Evolutionary conservation across 1,140 invertebrate genomes (phyloP).

Genomic region (Drosophila malerkotliana): DNA sequence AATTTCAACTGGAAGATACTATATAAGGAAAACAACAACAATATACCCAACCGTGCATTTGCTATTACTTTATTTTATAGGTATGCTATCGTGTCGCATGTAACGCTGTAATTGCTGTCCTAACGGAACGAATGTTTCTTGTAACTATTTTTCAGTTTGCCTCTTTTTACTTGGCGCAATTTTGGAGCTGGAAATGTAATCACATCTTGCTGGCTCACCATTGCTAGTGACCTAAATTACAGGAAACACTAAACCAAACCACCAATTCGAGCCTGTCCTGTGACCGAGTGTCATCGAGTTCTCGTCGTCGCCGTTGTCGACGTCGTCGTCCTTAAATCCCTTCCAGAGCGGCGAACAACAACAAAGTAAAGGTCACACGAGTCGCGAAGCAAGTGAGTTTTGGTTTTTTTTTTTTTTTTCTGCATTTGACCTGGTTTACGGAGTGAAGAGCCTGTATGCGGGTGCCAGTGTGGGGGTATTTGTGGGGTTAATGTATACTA

Average conservation of each 20-base stretch:
- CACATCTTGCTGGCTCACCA: constrained; percentile 31
- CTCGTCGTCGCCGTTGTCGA: not conserved
- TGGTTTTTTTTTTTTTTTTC: constrained; percentile 24
- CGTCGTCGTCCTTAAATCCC: constrained; percentile 23
- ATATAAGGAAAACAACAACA: constrained; percentile 20
- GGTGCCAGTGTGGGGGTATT: not conserved
- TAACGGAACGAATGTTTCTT: constrained; percentile 1
- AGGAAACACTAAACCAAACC: constrained; percentile 22
- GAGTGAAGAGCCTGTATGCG: constrained; percentile 2
- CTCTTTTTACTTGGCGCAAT: constrained; percentile 37
- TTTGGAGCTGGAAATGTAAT: constrained; percentile 50
- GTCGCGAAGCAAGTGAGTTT: constrained; percentile 41
- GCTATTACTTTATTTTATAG: constrained; percentile 25
- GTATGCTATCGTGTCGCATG: not conserved
- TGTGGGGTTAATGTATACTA: constrained; percentile 23
- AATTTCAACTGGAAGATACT: constrained; percentile 20
- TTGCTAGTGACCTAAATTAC: constrained; percentile 52
- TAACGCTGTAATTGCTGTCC: not conserved
- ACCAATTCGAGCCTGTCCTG: constrained; percentile 12
- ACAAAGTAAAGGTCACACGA: constrained; percentile 50
- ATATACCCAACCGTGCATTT: constrained; percentile 26
- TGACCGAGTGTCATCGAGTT: constrained; percentile 2
- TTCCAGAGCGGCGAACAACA: constrained; percentile 15
- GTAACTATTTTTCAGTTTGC: constrained; percentile 24
- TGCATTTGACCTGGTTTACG: constrained; percentile 44